A percentile compares a stretch with the other conserved stretches of the same genome.
phyloP scores from a whole-genome alignment of 2,888 invertebrate species.

The Mystacides longicornis region DNA sequence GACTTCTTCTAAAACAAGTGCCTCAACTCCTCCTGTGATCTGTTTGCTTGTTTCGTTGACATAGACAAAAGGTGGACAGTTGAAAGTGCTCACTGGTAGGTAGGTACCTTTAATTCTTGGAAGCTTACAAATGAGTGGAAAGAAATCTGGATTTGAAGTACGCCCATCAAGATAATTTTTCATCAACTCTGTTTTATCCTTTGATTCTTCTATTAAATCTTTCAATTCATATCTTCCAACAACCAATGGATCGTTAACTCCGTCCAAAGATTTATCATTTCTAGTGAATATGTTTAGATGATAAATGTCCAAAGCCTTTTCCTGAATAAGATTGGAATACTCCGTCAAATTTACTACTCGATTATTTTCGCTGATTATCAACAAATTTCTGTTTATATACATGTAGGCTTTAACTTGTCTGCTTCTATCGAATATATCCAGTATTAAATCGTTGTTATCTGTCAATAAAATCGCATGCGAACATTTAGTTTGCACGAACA shows the following conservation, averaged over 20 bases:
- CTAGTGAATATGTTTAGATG: neutral
- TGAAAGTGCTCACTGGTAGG: neutral
- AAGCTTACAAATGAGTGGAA: neutral
- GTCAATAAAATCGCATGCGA: neutral
- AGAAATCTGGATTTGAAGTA: neutral
- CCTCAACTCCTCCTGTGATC: neutral
- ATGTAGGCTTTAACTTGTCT: neutral
- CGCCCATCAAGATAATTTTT: neutral
- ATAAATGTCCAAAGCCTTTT: neutral
- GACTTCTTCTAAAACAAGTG: neutral
- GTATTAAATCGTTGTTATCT: neutral
- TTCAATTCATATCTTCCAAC: neutral
- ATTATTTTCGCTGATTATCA: neutral
- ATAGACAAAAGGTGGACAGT: constrained; percentile 5
- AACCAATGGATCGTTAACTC: neutral
- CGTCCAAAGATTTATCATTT: neutral
- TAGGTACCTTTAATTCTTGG: neutral
- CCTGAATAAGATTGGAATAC: neutral
- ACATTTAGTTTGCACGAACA: neutral
- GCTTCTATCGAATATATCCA: constrained; percentile 2
- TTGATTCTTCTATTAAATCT: neutral
- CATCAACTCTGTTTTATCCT: neutral
- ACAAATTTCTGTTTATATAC: neutral
- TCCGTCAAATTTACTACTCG: neutral
- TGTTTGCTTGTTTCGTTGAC: neutral